Base-by-base conservation (phyloP, 2,888 invertebrate species). In the Pachliopta kotzebuea region DNA sequence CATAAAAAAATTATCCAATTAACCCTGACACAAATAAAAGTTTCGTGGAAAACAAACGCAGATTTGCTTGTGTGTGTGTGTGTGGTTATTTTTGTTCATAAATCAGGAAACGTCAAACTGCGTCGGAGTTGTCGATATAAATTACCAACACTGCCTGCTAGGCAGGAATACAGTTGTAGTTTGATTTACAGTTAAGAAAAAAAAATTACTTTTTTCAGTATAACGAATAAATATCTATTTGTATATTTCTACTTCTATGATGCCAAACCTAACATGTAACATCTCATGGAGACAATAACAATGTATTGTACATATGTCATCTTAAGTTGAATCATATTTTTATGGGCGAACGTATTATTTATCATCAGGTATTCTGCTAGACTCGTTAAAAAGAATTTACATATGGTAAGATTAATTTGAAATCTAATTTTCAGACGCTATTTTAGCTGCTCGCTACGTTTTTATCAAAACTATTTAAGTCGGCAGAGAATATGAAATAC, bases 81-180 rank as follows among this genome's bases (percentile, higher is more conserved):
- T 55, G 55, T 45, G 45, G 69, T 67, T 69, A 70, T 72, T 72
- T 76, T 70, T 72, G 71, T 67, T 72, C 77, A 85, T 88, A 85
- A 88, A 85, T 88, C 88, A 84, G 79, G 66, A 67, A 75, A 75
- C 84, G 87, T 85, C 88, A 85, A 86, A 86, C 80, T 78, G 77
- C 71, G 73, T 76, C 74, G 73, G 76, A 76, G 76, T 72, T 74
- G 78, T 74, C 76, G 75, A 78, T 76, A 87, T 85, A 85, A 85
- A 86, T 88, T 80, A 82, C 83, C 70, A 61, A 61, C 45, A 74
- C 75, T 71, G 73, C 74, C 75, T 71, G 73, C 74, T 74, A 75
- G 72, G 73, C 73, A 66, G 69, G 69, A 68, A 72, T 73, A 73
- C 72, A 76, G 77, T 75, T 75, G 70, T 69, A 65, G 66, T 31